A percentile compares a stretch with the other conserved stretches of the same genome.
These are phyloP conservation scores for Xylota segnis DNA, from an alignment of 2,888 invertebrate genomes.

Conservation along the genomic window DNA sequence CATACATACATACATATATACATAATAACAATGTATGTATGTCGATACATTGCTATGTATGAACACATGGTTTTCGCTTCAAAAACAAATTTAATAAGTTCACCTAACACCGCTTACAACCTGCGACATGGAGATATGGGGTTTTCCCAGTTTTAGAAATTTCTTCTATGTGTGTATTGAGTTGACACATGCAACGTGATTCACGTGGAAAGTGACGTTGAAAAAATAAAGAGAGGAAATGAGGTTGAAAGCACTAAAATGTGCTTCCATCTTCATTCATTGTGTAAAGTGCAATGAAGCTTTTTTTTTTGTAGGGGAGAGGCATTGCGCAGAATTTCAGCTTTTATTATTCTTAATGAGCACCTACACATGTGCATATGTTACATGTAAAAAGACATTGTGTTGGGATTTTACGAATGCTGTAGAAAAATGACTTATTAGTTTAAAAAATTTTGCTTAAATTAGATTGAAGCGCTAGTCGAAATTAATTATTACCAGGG, in stretches of 20 bases:
- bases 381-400: neutral
- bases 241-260: neutral
- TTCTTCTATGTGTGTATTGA: slow-evolving; percentile 18
- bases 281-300: slow-evolving; percentile 49
- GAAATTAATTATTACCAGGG: too few relatives aligned
- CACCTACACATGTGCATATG: neutral
- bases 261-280: slow-evolving; percentile 27
- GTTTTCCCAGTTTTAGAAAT: slow-evolving; percentile 29
- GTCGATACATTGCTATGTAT: neutral
- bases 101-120: slow-evolving; percentile 41
- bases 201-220: slow-evolving; percentile 68
- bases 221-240: slow-evolving; percentile 16
- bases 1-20: too few relatives aligned
- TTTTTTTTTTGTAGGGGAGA: slow-evolving; percentile 1
- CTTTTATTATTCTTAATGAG: slow-evolving; percentile 42
- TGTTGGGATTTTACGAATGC: slow-evolving; percentile 17
- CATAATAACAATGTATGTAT: neutral
- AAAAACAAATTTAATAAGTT: slow-evolving; percentile 55
- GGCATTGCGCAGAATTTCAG: slow-evolving; percentile 39
- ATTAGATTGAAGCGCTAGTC: slow-evolving; percentile 33
- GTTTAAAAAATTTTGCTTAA: slow-evolving; percentile 13
- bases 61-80: slow-evolving; percentile 60
- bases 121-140: slow-evolving; percentile 52
- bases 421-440: slow-evolving; percentile 33
- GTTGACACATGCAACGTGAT: slow-evolving; percentile 62